phyloP scores from a whole-genome alignment of 2,797 vertebrate species.

The Erpetoichthys calabaricus region DNA sequence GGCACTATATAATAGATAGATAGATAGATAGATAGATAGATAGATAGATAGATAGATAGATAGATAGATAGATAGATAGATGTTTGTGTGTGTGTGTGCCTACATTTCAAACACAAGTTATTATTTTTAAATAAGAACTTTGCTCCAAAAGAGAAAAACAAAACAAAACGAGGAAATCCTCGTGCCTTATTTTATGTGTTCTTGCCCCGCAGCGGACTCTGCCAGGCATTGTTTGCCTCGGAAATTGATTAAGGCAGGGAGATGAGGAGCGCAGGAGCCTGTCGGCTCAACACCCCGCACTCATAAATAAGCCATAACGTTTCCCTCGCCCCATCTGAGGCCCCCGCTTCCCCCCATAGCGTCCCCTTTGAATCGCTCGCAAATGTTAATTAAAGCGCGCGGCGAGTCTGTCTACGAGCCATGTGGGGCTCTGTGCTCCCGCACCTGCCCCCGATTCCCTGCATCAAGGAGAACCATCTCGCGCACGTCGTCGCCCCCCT shows the following conservation, averaged over 20 bases:
- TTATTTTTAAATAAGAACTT: too few relatives aligned
- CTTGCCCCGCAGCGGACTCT: neutral
- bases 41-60: too few relatives aligned
- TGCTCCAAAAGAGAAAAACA: too few relatives aligned
- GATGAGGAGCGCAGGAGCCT: constrained; percentile 5
- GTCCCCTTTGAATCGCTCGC: neutral
- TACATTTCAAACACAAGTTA: too few relatives aligned
- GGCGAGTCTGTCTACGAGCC: constrained; percentile 49
- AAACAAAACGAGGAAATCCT: too few relatives aligned
- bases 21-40: too few relatives aligned
- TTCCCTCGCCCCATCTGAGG: constrained; percentile 24
- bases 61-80: too few relatives aligned
- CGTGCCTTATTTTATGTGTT: too few relatives aligned
- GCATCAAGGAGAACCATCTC: constrained; percentile 8
- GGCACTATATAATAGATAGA: too few relatives aligned
- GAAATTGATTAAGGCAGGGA: constrained; percentile 9
- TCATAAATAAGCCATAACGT: constrained; percentile 52
- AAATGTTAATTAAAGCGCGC: constrained; percentile 55
- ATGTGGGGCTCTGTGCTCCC: constrained; percentile 43
- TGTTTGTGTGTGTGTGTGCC: too few relatives aligned
- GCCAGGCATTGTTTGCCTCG: constrained; percentile 7
- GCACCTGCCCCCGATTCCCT: constrained; percentile 15
- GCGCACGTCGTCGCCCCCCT: constrained; percentile 35
- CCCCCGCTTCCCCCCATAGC: constrained; percentile 38
- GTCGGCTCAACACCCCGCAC: constrained; percentile 33